A percentile compares a stretch with the other conserved stretches of the same genome.
Evolutionary conservation across 2,113 vertebrate genomes (phyloP).

Genomic region (Oryzias javanicus): DNA sequence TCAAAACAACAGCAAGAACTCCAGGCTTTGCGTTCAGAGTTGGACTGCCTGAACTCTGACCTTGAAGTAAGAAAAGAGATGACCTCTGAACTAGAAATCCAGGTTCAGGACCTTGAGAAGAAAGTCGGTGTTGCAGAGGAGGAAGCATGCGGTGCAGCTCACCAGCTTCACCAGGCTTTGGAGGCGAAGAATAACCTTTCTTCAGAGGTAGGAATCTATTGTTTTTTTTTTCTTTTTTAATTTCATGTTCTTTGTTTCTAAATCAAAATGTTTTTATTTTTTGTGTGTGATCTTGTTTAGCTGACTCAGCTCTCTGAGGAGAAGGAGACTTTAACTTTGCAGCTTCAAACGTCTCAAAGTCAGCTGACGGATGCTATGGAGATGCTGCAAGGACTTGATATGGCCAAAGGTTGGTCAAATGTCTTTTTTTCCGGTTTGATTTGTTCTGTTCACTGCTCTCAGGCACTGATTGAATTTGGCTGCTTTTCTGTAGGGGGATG

Average conservation of each 20-base stretch:
- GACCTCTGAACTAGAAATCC: constrained; percentile 69
- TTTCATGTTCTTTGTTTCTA: background rate
- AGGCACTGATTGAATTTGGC: background rate
- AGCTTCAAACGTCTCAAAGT: constrained; percentile 63
- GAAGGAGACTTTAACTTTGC: constrained; percentile 52
- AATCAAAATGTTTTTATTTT: background rate
- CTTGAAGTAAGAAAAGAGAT: constrained; percentile 64
- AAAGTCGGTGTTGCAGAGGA: constrained; percentile 60
- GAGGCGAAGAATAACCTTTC: constrained; percentile 59
- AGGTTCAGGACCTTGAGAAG: constrained; percentile 59
- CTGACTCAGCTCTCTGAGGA: constrained; percentile 65
- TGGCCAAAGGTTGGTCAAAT: constrained; percentile 54
- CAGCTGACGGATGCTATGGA: constrained; percentile 64
- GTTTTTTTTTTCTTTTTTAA: background rate
- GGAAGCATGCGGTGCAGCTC: constrained; percentile 53
- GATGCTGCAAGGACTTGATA: constrained; percentile 64
- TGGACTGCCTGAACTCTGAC: constrained; percentile 66
- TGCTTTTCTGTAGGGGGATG: constrained; percentile 52
- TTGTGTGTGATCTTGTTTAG: constrained; percentile 31
- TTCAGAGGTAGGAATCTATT: constrained; percentile 35
- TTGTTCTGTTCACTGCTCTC: background rate
- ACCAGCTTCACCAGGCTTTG: constrained; percentile 51
- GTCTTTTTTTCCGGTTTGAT: background rate
- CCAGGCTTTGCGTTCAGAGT: constrained; percentile 61
- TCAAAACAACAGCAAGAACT: constrained; percentile 50